These are phyloP conservation scores for Columba guinea DNA, from an alignment of 2,797 vertebrate genomes.

Conservation along the genomic window DNA sequence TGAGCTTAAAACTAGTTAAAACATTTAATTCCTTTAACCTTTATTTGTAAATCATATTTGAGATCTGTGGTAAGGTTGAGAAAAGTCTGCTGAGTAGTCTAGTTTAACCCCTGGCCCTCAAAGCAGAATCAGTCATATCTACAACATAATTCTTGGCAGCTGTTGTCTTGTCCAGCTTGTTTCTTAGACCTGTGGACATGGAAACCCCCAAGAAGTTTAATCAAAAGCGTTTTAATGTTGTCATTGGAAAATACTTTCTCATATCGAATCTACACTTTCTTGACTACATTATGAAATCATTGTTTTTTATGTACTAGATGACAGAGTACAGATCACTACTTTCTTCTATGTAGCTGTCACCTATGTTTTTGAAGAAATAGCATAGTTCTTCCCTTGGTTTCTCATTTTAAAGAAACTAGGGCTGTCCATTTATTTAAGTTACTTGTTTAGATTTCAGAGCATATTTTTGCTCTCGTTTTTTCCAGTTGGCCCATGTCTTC, in stretches of 20 bases:
- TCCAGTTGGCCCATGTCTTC: neutral
- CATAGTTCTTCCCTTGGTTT: neutral
- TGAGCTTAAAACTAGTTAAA: neutral
- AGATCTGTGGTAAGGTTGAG: neutral
- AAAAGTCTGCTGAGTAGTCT: neutral
- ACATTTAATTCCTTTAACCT: neutral
- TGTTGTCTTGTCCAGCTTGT: neutral
- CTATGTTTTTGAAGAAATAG: neutral
- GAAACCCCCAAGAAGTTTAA: neutral
- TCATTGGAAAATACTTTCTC: neutral
- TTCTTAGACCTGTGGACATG: neutral
- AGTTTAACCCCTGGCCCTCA: neutral
- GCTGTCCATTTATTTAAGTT: neutral
- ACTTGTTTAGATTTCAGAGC: neutral
- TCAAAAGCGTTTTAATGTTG: neutral
- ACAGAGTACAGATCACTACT: neutral
- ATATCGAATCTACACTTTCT: neutral
- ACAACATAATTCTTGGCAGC: neutral
- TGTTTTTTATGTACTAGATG: neutral
- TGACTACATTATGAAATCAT: neutral
- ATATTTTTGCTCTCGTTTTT: neutral
- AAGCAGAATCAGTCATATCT: neutral
- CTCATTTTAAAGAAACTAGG: neutral
- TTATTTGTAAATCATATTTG: neutral
- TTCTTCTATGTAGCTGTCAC: neutral